A percentile compares a stretch with the other conserved stretches of the same genome.
These are phyloP conservation scores for Agelas oroides DNA, from an alignment of 37 sponge, comb jelly and placozoan genomes.

Conservation along the genomic window DNA sequence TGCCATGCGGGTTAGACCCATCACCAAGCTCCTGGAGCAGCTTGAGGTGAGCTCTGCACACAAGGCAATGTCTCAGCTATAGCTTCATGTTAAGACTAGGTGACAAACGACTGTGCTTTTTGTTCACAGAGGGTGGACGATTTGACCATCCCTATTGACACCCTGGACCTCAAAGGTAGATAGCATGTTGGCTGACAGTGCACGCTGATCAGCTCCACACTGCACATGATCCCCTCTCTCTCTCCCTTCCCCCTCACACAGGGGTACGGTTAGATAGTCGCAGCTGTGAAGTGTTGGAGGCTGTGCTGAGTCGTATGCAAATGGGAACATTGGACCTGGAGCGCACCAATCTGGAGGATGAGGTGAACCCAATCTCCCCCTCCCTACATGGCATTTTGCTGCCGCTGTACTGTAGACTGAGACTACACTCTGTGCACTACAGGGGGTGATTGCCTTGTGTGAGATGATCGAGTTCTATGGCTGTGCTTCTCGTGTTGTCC, in stretches of 20 bases:
- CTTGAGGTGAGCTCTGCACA: conserved; percentile 76
- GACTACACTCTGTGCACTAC: background rate
- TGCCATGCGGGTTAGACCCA: conserved; percentile 49
- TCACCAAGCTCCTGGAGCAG: conserved; percentile 77
- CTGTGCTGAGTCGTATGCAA: conserved; percentile 78
- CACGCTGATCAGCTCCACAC: background rate
- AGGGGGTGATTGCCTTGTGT: conserved; percentile 91
- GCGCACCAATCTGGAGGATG: conserved; percentile 81
- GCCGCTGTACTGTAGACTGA: too few relatives aligned
- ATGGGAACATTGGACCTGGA: conserved; percentile 76
- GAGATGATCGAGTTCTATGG: conserved; percentile 97
- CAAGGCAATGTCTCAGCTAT: too few relatives aligned
- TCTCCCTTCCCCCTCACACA: background rate
- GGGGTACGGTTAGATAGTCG: conserved; percentile 73
- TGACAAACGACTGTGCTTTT: background rate
- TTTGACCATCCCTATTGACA: conserved; percentile 75
- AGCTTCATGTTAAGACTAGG: too few relatives aligned
- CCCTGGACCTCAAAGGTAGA: conserved; percentile 78
- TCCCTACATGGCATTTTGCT: background rate
- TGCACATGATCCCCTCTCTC: too few relatives aligned
- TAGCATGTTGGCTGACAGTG: background rate
- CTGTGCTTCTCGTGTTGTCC: conserved; percentile 63
- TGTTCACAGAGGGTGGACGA: conserved; percentile 71
- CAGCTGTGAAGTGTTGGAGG: conserved; percentile 87
- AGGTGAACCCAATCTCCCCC: conserved; percentile 45